phyloP scores from a whole-genome alignment of 2,113 vertebrate genomes.

The Hippopotamus amphibius region DNA sequence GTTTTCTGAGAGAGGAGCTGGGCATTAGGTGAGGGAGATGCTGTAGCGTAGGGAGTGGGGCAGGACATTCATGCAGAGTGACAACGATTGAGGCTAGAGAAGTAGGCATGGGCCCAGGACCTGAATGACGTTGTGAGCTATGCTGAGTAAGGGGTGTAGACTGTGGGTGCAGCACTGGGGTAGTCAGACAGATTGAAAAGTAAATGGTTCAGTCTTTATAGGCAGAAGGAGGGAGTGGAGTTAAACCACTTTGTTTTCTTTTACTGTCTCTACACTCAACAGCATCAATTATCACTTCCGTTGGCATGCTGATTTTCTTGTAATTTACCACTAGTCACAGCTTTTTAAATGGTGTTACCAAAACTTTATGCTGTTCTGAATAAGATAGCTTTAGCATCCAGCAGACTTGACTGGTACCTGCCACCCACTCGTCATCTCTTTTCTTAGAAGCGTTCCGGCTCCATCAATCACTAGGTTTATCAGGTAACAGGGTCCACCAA shows the following conservation, averaged over 20 bases:
- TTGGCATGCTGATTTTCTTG: not conserved
- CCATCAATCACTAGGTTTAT: not conserved
- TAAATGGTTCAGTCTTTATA: not conserved
- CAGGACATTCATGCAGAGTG: not conserved
- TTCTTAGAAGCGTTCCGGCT: not conserved
- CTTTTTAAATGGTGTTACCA: not conserved
- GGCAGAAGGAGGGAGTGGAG: not conserved
- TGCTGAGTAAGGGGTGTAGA: not conserved
- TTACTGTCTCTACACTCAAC: not conserved
- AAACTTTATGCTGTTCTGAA: not conserved
- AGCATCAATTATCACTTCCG: not conserved
- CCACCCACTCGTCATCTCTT: not conserved
- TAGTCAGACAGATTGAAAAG: not conserved
- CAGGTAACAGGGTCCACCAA: not conserved
- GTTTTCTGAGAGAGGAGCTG: not conserved
- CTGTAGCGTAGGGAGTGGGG: accelerated
- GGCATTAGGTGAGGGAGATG: not conserved
- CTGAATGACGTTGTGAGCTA: not conserved
- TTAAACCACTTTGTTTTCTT: not conserved
- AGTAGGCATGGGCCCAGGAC: not conserved
- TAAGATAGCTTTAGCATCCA: not conserved
- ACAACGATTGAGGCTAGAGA: not conserved
- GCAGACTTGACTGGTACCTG: not conserved
- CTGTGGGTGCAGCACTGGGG: not conserved
- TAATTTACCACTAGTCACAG: not conserved